Evolutionary conservation across 1,140 invertebrate genomes (phyloP).

Genomic region (Drosophila subpulchrella): DNA sequence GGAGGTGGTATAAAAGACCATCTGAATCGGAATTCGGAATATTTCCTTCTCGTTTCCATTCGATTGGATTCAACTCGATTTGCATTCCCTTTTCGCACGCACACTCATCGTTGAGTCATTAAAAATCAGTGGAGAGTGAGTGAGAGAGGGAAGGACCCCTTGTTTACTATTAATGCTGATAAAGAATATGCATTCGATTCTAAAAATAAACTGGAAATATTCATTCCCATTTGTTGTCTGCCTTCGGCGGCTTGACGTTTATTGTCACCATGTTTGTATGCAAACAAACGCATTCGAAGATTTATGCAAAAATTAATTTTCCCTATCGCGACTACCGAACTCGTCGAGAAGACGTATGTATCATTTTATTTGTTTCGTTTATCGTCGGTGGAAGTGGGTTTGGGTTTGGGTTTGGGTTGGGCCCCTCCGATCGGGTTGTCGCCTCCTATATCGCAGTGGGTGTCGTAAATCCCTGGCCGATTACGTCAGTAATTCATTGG

Average conservation of each 20-base stretch:
- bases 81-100: constrained; percentile 34
- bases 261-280: constrained; percentile 46
- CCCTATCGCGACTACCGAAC: constrained; percentile 40
- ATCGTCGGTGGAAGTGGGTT: constrained; percentile 41
- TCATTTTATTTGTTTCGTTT: constrained; percentile 58
- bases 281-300: constrained; percentile 47
- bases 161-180: constrained; percentile 56
- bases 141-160: constrained; percentile 23
- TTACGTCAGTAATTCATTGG: constrained; percentile 67
- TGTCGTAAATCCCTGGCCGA: constrained; percentile 51
- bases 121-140: background rate
- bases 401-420: constrained; percentile 17
- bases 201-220: constrained; percentile 40
- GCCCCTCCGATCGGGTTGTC: constrained; percentile 12
- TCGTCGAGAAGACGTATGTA: constrained; percentile 2
- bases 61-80: constrained; percentile 23
- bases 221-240: constrained; percentile 16
- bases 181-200: constrained; percentile 49
- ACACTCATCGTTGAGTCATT: constrained; percentile 53
- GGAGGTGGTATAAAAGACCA: constrained; percentile 40
- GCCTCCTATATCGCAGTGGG: constrained; percentile 9
- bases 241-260: constrained; percentile 15
- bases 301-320: constrained; percentile 72
- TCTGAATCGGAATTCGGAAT: constrained; percentile 63
- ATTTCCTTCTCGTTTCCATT: constrained; percentile 60